A percentile compares a stretch with the other conserved stretches of the same genome.
Evolutionary conservation across 2,888 invertebrate species (phyloP).

Genomic region (Nymphalis polychloros): DNA sequence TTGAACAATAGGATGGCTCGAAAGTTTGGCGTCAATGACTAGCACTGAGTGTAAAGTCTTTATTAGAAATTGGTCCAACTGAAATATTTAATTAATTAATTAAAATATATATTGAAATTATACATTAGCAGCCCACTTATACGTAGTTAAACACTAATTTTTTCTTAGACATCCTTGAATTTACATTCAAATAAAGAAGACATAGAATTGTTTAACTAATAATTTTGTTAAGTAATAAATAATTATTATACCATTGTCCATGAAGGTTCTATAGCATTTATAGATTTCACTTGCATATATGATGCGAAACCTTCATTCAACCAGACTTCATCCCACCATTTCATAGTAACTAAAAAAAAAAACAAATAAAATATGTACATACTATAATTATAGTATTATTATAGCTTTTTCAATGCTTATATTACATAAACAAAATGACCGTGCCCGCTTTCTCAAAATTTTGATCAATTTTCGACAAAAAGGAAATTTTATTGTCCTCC

Average conservation of each 20-base stretch:
- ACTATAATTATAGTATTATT: neutral
- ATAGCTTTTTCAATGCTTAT: neutral
- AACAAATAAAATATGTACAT: too few relatives aligned
- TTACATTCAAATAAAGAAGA: too few relatives aligned
- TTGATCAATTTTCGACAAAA: too few relatives aligned
- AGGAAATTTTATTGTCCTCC: too few relatives aligned
- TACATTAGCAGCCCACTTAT: neutral
- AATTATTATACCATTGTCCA: slow-evolving; percentile 87
- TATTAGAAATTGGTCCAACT: slow-evolving; percentile 88
- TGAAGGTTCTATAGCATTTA: slow-evolving; percentile 85
- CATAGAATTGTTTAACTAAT: neutral
- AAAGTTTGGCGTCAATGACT: slow-evolving; percentile 87
- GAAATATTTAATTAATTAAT: slow-evolving; percentile 21
- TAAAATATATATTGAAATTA: neutral
- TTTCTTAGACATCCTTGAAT: too few relatives aligned
- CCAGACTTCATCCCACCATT: slow-evolving; percentile 97
- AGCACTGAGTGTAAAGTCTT: slow-evolving; percentile 88
- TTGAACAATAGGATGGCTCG: slow-evolving; percentile 95
- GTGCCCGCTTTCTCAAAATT: too few relatives aligned
- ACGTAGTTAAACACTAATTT: too few relatives aligned
- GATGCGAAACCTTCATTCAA: slow-evolving; percentile 95
- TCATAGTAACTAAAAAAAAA: slow-evolving; percentile 88
- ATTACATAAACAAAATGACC: too few relatives aligned
- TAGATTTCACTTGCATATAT: slow-evolving; percentile 92
- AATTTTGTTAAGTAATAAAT: neutral